Evolutionary conservation across 2,113 vertebrate genomes (phyloP).

Genomic region (Theristicus caerulescens): DNA sequence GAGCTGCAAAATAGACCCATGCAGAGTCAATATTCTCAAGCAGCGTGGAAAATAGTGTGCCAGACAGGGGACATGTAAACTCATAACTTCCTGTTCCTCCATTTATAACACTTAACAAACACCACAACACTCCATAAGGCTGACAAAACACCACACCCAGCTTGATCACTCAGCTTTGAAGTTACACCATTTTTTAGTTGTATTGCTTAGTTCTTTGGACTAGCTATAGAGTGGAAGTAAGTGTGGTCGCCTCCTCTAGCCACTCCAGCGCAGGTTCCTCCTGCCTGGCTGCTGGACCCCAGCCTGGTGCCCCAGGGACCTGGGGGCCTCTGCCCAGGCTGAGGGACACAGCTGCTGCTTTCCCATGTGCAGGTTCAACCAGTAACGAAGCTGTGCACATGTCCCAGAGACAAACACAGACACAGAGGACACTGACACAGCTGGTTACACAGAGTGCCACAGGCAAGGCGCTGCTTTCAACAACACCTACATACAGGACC

Average conservation of each 20-base stretch:
- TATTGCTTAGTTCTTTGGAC: background rate
- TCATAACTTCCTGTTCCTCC: background rate
- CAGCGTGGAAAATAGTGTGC: background rate
- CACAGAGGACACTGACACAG: rapidly evolving
- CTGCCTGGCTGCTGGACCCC: background rate
- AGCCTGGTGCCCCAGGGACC: rapidly evolving
- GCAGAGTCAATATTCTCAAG: background rate
- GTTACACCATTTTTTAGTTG: background rate
- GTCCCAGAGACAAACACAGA: background rate
- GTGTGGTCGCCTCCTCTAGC: rapidly evolving
- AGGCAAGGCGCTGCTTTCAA: background rate
- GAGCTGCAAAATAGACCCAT: background rate
- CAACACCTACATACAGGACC: background rate
- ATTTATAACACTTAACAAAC: background rate
- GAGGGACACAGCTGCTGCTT: background rate
- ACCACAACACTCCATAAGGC: background rate
- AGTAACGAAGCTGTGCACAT: rapidly evolving
- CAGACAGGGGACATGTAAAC: background rate
- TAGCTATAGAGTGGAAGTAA: background rate
- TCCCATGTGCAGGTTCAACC: rapidly evolving
- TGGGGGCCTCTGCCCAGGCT: background rate
- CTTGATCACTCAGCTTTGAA: background rate
- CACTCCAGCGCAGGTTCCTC: background rate
- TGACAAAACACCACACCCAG: background rate
- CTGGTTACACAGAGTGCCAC: background rate